Percentiles rank a stretch among this genome's conserved stretches.
Evolutionary conservation across 2,888 invertebrate species (phyloP).

Genomic region (Drosophila crucigera): DNA sequence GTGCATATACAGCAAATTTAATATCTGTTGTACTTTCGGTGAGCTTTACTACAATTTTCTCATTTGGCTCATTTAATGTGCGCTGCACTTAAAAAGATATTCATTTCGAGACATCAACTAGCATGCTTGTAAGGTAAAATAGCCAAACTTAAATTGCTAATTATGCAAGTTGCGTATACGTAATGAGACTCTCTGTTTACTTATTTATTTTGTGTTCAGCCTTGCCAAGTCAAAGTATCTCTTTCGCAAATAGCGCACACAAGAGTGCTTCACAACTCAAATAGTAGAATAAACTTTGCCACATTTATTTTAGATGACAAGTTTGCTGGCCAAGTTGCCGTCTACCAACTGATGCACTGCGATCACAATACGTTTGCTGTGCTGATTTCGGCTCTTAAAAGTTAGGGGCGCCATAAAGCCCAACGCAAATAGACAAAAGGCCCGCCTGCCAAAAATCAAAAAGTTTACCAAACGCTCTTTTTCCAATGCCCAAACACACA

Average conservation of each 20-base stretch:
- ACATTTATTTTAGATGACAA: conserved; percentile 33
- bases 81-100: neutral
- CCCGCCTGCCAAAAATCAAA: conserved; percentile 53
- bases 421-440: conserved; percentile 46
- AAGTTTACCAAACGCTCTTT: conserved; percentile 47
- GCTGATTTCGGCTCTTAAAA: conserved; percentile 28
- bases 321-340: conserved; percentile 27
- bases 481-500: conserved; percentile 23
- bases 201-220: conserved; percentile 10
- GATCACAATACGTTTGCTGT: conserved; percentile 38
- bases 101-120: neutral
- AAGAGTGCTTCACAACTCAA: conserved; percentile 47
- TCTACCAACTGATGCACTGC: conserved; percentile 42
- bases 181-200: neutral
- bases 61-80: neutral
- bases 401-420: conserved; percentile 51
- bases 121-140: neutral
- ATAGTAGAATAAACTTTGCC: conserved; percentile 42
- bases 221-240: conserved; percentile 22
- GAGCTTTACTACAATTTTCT: neutral
- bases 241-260: conserved; percentile 5
- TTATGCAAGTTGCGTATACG: conserved; percentile 14
- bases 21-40: neutral
- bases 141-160: conserved; percentile 23
- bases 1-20: neutral